These are phyloP conservation scores for Yponomeuta cagnagella DNA, from an alignment of 2,888 invertebrate genomes.

Conservation along the genomic window DNA sequence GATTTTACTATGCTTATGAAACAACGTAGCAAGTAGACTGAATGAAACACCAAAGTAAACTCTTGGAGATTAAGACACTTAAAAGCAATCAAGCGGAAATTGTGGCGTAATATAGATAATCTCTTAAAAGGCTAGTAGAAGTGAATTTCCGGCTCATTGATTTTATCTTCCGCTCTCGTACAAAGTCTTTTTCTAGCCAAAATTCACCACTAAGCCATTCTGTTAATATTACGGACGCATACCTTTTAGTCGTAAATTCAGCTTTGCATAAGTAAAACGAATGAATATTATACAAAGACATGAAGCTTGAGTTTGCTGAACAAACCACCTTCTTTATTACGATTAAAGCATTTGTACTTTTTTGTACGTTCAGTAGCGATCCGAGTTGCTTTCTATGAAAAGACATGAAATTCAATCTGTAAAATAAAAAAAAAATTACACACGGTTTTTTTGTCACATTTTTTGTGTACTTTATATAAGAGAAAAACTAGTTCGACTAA, in stretches of 20 bases:
- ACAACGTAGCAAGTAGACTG: background rate
- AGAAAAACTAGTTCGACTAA: too few relatives aligned
- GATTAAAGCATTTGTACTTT: background rate
- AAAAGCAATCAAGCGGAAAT: slow-evolving; percentile 11
- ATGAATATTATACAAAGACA: slow-evolving; percentile 23
- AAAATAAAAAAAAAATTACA: too few relatives aligned
- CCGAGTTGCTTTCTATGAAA: too few relatives aligned
- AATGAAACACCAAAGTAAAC: background rate
- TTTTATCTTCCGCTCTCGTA: background rate
- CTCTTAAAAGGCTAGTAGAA: slow-evolving; percentile 17
- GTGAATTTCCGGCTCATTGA: slow-evolving; percentile 9
- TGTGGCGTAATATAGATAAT: slow-evolving; percentile 17
- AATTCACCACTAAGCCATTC: background rate
- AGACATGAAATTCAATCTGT: too few relatives aligned
- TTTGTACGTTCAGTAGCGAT: background rate
- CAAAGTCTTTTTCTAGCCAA: too few relatives aligned
- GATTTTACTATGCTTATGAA: too few relatives aligned
- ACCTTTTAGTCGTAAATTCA: slow-evolving; percentile 20
- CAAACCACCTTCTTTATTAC: background rate
- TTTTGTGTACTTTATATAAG: background rate
- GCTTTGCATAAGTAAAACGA: slow-evolving; percentile 24
- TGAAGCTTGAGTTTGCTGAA: slow-evolving; percentile 10
- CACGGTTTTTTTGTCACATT: background rate
- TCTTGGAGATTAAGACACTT: background rate
- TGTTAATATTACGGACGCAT: background rate